Base-by-base conservation (phyloP, 2,113 vertebrate species). In the Nansenia antarctica region DNA sequence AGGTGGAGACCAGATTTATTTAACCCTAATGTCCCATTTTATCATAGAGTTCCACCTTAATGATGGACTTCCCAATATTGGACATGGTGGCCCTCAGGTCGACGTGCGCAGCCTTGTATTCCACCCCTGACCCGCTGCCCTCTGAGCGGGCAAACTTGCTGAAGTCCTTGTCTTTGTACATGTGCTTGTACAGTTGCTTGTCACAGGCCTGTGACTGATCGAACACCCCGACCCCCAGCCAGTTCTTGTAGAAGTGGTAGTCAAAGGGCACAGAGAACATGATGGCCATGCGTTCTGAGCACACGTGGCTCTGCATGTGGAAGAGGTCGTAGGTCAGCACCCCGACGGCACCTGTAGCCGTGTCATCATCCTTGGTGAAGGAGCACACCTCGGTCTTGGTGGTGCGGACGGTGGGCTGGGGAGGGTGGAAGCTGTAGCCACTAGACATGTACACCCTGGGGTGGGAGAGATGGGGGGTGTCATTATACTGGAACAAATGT, bases 241-340 rank as follows among this genome's bases (percentile, higher is more conserved):
- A 71, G 77, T 91, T 92, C 59, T 87, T 86, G 73, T 88, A 90
- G 47, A 86, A 12, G 76, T 79, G 85, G 39, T 49, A 65, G 81
- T 92, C 89, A 11, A 65, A 90, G 54, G 91, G 89, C 58, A 92
- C 83, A 0, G 90, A 92, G 80, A 91, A 92, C 88, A 91, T 86
- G 66, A 91, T 42, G 67, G 85, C 87, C 58, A 90, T 3, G 35
- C 83, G 86, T 5, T 89, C 72, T 0, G 80, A 35, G 85, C 76
- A 82, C 3, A 64, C 32, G 2, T 63, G 67, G 62, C 27, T 87
- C 54, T 77, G 73, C 84, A 81, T 86, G 15, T 90, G 75, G 81
- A 88, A 87, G 39, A 92, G 67, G 85, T 91, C 90, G 3, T 91
- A 92, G 83, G 90, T 91, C 58, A 92, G 70, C 57, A 91, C 22